These are phyloP conservation scores for Chamaetylas fuelleborni DNA, from an alignment of 2,113 vertebrate genomes.

Conservation along the genomic window DNA sequence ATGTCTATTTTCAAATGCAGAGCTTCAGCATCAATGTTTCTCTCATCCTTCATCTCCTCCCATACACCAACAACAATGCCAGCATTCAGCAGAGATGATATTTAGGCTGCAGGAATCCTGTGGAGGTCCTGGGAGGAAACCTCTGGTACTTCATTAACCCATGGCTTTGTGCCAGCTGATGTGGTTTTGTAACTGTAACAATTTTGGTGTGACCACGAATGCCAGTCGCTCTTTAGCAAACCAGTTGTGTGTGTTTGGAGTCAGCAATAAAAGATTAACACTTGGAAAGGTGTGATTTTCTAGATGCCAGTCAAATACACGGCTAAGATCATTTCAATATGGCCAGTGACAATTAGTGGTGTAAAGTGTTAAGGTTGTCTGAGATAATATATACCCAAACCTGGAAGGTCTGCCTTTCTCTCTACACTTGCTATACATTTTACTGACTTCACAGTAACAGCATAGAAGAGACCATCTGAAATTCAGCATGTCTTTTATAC, in stretches of 20 bases:
- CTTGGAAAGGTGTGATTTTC: background rate
- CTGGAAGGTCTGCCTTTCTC: background rate
- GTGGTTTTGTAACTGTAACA: background rate
- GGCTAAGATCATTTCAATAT: background rate
- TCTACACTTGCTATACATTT: background rate
- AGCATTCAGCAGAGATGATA: background rate
- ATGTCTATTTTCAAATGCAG: background rate
- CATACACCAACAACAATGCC: background rate
- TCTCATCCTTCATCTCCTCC: background rate
- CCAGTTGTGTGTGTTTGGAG: background rate
- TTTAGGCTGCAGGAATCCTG: background rate
- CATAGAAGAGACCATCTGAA: background rate
- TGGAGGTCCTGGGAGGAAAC: background rate
- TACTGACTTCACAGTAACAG: background rate
- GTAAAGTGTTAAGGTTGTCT: background rate
- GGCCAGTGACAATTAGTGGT: background rate
- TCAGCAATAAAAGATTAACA: background rate
- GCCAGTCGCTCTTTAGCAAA: background rate
- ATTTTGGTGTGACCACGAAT: background rate
- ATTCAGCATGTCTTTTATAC: background rate
- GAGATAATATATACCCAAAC: background rate
- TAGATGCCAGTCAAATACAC: background rate
- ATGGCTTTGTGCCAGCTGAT: background rate
- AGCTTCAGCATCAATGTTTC: background rate
- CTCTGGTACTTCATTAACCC: background rate